Conservation (phyloP, 2,888 invertebrate species). For the Synanthedon tipuliformis region DNA sequence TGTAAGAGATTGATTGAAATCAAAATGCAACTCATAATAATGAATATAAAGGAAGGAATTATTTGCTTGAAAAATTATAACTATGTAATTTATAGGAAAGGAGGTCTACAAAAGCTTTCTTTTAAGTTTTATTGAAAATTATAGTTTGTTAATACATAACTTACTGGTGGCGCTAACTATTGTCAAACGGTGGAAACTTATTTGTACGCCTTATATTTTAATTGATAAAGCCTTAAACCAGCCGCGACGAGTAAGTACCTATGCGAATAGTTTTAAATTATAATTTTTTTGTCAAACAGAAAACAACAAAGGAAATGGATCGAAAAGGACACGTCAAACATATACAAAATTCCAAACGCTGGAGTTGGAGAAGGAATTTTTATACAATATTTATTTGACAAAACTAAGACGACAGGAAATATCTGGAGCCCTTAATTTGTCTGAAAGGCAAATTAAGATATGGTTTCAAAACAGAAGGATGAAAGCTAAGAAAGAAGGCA, state of each 20-base stretch:
- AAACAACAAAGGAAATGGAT: conserved; percentile 63
- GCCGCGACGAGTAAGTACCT: too few species aligned
- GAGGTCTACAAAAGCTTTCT: too few species aligned
- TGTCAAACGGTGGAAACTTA: too few species aligned
- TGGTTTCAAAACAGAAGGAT: conserved; percentile 95
- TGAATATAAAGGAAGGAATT: too few species aligned
- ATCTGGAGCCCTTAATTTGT: conserved; percentile 80
- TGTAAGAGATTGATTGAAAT: too few species aligned
- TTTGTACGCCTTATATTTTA: too few species aligned
- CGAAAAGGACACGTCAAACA: conserved; percentile 88
- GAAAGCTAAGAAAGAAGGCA: conserved; percentile 89
- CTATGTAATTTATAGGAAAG: neutral
- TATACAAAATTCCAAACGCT: conserved; percentile 90
- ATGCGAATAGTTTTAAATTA: neutral
- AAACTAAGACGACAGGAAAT: conserved; percentile 86
- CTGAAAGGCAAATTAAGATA: conserved; percentile 90
- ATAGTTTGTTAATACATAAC: too few species aligned
- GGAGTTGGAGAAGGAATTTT: conserved; percentile 91
- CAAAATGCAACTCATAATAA: too few species aligned
- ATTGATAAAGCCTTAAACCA: neutral
- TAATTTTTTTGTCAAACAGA: conserved; percentile 23
- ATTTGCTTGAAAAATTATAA: too few species aligned
- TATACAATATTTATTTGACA: conserved; percentile 87
- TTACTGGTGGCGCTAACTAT: too few species aligned
- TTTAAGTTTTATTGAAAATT: too few species aligned